Evolutionary conservation across 2,113 vertebrate species (phyloP), one percentile per base, ranked within the genome.

Genomic region (Pterocles orientalis): DNA sequence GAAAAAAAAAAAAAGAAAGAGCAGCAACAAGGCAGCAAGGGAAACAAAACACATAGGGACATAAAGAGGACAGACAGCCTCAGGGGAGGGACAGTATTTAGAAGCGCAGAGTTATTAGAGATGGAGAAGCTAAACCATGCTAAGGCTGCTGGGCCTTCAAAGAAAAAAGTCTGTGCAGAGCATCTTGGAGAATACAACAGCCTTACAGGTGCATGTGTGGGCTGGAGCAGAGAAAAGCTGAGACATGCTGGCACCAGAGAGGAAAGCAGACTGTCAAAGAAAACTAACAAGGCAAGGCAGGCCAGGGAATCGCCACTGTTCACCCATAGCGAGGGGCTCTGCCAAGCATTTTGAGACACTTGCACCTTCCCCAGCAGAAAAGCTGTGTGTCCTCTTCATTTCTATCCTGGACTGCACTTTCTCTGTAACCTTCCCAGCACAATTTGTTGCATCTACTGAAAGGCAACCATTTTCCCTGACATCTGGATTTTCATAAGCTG

Each of bases 21-120:
- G 0, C 64, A 89, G 71, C 80, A 92, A 56, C 34, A 86, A 73
- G 76, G 36, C 83, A 94, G 72, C 51, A 93, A 88, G 51, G 77
- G 83, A 94, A 88, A 89, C 83, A 86, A 94, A 95, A 94, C 60
- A 89, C 51, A 53, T 18, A 78, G 72, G 92, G 91, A 97, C 92
- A 83, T 83, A 97, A 94, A 88, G 88, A 95, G 86, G 92, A 92
- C 91, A 92, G 80, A 81, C 41, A 58, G 89, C 77, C 89, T 86
- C 82, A 53, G 88, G 86, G 90, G 51, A 95, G 9, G 53, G 43
- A 66, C 76, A 86, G 69, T 60, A 78, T 76, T 95, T 86, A 78
- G 73, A 88, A 64, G 56, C 90, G 43, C n/a, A 11, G 66, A 90
- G 64, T 66, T 95, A 86, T 78, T 66, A 92, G 15, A 78, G 56